A percentile compares a stretch with the other conserved stretches of the same genome.
Evolutionary conservation across 2,797 vertebrate genomes (phyloP).

Genomic region (Podarcis siculus): DNA sequence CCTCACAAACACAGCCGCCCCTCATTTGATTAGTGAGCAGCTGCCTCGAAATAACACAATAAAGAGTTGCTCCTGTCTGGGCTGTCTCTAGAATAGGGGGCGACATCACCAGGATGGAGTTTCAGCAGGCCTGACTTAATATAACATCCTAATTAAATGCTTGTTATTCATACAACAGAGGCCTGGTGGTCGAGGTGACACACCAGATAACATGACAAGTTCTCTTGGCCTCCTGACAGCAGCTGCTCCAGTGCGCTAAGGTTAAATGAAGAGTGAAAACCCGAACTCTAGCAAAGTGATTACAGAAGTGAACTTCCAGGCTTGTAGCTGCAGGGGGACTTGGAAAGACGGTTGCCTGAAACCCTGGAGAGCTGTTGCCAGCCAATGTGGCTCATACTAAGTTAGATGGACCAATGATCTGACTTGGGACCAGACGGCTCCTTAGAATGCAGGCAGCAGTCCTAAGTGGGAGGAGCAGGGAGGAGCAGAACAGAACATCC

Average conservation of each 20-base stretch:
- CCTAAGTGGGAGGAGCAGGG: too few species aligned
- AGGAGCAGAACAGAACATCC: too few species aligned
- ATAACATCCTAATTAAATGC: slow-evolving; percentile 63
- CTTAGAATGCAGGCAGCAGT: too few species aligned
- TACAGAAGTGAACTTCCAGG: background rate
- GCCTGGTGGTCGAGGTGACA: background rate
- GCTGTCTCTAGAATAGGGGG: background rate
- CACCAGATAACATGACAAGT: slow-evolving; percentile 32
- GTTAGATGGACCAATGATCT: too few species aligned
- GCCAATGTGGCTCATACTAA: too few species aligned
- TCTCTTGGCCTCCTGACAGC: slow-evolving; percentile 33
- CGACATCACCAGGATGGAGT: slow-evolving; percentile 45
- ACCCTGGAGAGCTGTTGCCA: too few species aligned
- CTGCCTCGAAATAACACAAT: background rate
- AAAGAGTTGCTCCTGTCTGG: slow-evolving; percentile 1
- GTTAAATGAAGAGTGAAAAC: slow-evolving; percentile 23
- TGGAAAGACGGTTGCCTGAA: too few species aligned
- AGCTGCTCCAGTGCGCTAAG: background rate
- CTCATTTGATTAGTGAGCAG: slow-evolving; percentile 47
- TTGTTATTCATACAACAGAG: slow-evolving; percentile 43
- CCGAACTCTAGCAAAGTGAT: slow-evolving; percentile 24
- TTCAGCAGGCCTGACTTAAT: slow-evolving; percentile 25
- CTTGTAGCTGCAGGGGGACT: background rate
- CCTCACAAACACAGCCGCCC: background rate
- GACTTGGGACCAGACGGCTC: too few species aligned